Conservation (phyloP, 2,888 invertebrate species). For the Chaetogeoica ovagalla region DNA sequence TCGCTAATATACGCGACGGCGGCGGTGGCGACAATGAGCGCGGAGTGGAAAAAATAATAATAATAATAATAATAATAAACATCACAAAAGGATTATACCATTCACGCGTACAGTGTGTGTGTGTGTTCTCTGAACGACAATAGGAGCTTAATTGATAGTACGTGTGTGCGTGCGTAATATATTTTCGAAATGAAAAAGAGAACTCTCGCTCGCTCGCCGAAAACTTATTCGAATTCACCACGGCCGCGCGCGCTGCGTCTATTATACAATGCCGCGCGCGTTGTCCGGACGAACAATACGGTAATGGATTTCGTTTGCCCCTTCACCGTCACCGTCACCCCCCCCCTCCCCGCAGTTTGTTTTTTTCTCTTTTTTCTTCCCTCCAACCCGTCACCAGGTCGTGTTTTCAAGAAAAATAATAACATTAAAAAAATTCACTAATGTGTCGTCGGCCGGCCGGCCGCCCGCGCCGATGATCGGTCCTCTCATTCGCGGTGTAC, state of each 20-base stretch:
- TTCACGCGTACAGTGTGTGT: not conserved
- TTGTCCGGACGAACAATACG: slow-evolving; percentile 7
- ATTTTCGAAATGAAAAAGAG: slow-evolving; percentile 17
- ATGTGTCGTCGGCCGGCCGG: slow-evolving; percentile 25
- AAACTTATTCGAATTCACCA: slow-evolving; percentile 37
- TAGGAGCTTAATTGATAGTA: slow-evolving; percentile 50
- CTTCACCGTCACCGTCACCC: too few species aligned
- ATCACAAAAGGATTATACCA: not conserved
- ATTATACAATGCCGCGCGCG: not conserved
- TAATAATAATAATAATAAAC: not conserved
- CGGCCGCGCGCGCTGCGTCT: not conserved
- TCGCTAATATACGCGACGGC: not conserved
- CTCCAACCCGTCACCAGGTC: not conserved
- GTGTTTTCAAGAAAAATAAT: not conserved
- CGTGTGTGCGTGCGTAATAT: not conserved
- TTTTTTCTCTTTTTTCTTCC: too few species aligned
- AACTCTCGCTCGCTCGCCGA: not conserved
- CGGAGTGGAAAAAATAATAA: too few species aligned
- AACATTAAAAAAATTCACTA: slow-evolving; percentile 25
- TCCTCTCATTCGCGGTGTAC: too few species aligned
- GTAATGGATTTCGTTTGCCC: slow-evolving; percentile 31
- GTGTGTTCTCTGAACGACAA: slow-evolving; percentile 19
- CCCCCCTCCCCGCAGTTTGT: too few species aligned
- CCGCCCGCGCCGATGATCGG: too few species aligned
- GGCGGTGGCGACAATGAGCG: not conserved